Evolutionary conservation across 2,113 vertebrate species (phyloP).

Genomic region (Sterrhoptilus dennistouni): DNA sequence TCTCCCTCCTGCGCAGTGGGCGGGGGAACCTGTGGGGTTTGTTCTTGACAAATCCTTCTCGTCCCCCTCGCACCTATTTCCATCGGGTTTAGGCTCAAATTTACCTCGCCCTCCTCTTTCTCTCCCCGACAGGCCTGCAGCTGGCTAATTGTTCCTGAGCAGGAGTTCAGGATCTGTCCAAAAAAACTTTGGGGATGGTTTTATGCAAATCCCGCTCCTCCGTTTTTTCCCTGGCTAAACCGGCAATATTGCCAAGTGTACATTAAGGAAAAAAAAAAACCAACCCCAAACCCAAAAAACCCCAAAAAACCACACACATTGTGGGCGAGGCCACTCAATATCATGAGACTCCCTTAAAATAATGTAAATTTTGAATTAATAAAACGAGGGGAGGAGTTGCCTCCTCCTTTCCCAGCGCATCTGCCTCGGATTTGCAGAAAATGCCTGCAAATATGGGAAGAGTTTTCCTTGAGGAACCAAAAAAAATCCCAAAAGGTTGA

Average conservation of each 20-base stretch:
- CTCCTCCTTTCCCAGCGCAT: constrained; percentile 5
- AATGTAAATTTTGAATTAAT: constrained; percentile 39
- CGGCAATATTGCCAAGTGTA: background rate
- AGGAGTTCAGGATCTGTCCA: background rate
- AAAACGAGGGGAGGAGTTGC: background rate
- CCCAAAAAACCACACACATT: constrained; percentile 64
- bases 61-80: background rate
- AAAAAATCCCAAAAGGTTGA: background rate
- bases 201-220: constrained; percentile 49
- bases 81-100: constrained; percentile 6
- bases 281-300: background rate
- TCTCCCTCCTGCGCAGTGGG: constrained; percentile 52
- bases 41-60: constrained; percentile 32
- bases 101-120: constrained; percentile 51
- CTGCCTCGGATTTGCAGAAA: background rate
- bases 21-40: background rate
- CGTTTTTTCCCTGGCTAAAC: background rate
- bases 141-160: constrained; percentile 51
- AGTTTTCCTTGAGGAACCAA: background rate
- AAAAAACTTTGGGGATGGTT: constrained; percentile 27
- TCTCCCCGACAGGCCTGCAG: constrained; percentile 50
- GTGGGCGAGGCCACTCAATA: constrained; percentile 42
- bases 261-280: background rate
- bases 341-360: constrained; percentile 47
- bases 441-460: background rate